Conservation (phyloP, 2,113 vertebrate species). For the Natator depressus region DNA sequence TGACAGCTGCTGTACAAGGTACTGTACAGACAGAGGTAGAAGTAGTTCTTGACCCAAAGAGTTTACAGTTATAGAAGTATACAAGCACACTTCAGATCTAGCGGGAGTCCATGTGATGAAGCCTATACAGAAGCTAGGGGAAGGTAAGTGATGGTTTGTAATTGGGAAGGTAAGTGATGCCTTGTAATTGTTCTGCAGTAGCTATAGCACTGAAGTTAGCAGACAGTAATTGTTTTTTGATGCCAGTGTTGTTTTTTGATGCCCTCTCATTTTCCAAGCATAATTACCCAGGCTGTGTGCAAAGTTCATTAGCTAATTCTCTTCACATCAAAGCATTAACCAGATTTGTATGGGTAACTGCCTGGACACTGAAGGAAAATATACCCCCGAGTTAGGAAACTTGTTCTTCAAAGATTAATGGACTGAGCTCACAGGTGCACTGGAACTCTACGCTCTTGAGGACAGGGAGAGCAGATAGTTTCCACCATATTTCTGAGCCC, state of each 20-base stretch:
- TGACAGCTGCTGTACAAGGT: background rate
- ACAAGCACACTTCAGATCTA: background rate
- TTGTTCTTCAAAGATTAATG: background rate
- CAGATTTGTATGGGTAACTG: constrained; percentile 41
- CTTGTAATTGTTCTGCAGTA: constrained; percentile 46
- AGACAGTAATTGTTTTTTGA: constrained; percentile 45
- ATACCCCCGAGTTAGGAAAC: background rate
- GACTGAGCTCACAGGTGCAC: background rate
- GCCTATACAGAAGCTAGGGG: background rate
- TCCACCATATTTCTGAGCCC: background rate
- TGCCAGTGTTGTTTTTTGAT: constrained; percentile 69
- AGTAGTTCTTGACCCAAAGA: background rate
- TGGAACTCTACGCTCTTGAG: background rate
- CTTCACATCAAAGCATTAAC: constrained; percentile 38
- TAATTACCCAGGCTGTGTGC: constrained; percentile 64
- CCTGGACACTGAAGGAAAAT: constrained; percentile 4
- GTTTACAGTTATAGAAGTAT: background rate
- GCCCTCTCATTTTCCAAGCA: constrained; percentile 64
- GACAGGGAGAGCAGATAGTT: background rate
- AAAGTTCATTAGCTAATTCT: constrained; percentile 69
- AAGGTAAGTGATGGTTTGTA: constrained; percentile 55
- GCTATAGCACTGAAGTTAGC: constrained; percentile 47
- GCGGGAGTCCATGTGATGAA: background rate
- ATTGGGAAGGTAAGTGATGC: constrained; percentile 39
- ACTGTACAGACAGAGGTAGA: background rate